Base-by-base conservation (phyloP, 2,888 invertebrate species). In the Cybosia mesomella region DNA sequence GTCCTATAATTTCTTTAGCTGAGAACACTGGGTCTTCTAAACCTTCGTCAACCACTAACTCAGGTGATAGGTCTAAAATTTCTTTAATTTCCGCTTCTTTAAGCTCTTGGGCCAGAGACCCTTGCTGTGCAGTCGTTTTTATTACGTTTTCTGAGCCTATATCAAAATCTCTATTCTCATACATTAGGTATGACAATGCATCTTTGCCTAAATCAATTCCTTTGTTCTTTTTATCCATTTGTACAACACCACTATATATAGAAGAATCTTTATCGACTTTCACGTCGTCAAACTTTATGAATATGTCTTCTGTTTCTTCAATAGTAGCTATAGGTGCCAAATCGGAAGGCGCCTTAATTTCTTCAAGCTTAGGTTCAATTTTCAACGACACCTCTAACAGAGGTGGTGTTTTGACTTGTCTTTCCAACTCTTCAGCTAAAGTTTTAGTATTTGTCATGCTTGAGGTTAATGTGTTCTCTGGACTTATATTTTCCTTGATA, bases 401-500 rank as follows among this genome's bases (percentile, higher is more conserved):
- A 0, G 83, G 78, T 59, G 87, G 88, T 60, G 81, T 90, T 71
- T 87, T 91, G 0, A 86, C 82, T 67, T 92, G 89, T 73, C 81
- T 83, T 15, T 92, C 85, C 61, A 95, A 67, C 72, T 95, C 95
- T 53, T 88, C 83, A 0, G 90, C 92, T 65, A 95, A 71, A 0
- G 93, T 89, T 80, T 91, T 91, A 0, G 92, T 91, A 61, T 91
- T 92, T 0, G 89, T 91, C 88, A 92, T 92, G 63, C 91, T 93
- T 0, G 93, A 91, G 0, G 93, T 95, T 11, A 95, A 71, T 1
- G 96, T 96, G 66, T 96, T 96, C 76, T 96, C 96, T 0, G 96
- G 96, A 68, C 96, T 96, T 1, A 96, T 96, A 79, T 96, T 96
- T 80, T 96, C 96, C 86, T 96, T 96, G 18, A 96, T 96, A 8